phyloP scores from a whole-genome alignment of 2,888 invertebrate species.

The Drosophila vallismaia region DNA sequence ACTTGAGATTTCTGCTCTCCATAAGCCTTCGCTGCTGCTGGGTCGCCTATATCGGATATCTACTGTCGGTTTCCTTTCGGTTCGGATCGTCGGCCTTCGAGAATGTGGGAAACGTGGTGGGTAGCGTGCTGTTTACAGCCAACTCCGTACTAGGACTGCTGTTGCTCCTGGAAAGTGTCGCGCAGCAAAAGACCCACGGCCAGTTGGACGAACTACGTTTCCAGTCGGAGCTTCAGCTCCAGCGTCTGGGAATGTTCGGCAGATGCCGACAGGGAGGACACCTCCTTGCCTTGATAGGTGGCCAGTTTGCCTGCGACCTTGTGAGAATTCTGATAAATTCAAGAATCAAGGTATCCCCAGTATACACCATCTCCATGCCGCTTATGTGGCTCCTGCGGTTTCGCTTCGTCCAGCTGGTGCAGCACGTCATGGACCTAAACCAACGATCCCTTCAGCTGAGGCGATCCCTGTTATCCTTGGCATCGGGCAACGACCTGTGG shows the following conservation, averaged over 20 bases:
- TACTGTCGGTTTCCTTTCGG: constrained; percentile 9
- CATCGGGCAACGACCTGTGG: constrained; percentile 69
- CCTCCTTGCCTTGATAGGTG: constrained; percentile 43
- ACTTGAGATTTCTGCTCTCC: constrained; percentile 14
- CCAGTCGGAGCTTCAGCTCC: constrained; percentile 52
- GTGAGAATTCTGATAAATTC: constrained; percentile 53
- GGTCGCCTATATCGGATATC: constrained; percentile 34
- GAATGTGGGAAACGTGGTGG: constrained; percentile 43
- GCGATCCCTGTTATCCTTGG: constrained; percentile 50
- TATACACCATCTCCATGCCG: constrained; percentile 57
- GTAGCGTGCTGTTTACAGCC: constrained; percentile 41
- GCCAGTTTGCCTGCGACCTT: constrained; percentile 46
- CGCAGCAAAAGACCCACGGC: constrained; percentile 31
- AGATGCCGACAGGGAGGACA: constrained; percentile 20
- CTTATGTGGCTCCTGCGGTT: constrained; percentile 68
- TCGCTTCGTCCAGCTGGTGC: constrained; percentile 73
- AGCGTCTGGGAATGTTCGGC: constrained; percentile 53
- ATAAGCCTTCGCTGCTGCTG: constrained; percentile 45
- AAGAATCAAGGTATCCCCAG: constrained; percentile 22
- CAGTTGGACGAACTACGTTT: constrained; percentile 40
- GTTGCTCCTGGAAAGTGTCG: constrained; percentile 53
- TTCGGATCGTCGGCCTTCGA: background rate
- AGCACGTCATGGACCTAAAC: constrained; percentile 61
- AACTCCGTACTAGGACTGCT: constrained; percentile 39
- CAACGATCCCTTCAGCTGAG: constrained; percentile 55